Base-by-base conservation (phyloP, 2,113 vertebrate genomes). In the Sceloporus undulatus region DNA sequence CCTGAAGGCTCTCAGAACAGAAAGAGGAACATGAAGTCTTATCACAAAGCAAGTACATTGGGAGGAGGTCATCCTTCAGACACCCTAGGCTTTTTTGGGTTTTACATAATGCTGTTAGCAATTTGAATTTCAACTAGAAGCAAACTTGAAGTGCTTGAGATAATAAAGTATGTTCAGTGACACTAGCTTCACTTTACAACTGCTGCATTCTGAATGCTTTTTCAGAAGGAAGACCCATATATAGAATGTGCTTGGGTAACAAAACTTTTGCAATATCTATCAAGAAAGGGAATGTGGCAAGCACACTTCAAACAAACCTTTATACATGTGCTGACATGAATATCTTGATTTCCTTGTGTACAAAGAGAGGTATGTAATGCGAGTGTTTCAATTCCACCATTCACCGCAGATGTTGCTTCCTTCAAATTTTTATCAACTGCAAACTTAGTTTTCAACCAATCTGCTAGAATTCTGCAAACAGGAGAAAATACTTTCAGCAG, bases 361-460 rank as follows among this genome's bases (percentile, higher is more conserved):
- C 94, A 94, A 65, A 97, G 59, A 2, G 95, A 92, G 70, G 94
- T 97, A 85, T 95, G 96, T 14, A 98, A 90, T 0, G 96, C 91
- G 38, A 99, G 96, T 0, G 98, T 99, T 90, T 97, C 96, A 89
- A 99, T 95, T 18, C 85, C 95, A 1, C 96, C 94, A 9, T 96
- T 94, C 13, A 21, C 40, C 18, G n/a, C 16, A 16, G 80, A 78
- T 16, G 75, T 76, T 1, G 38, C 4, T 0, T 70, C 95, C 34
- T 95, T 94, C 0, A 68, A 82, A 34, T 27, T 90, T 87, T 92
- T 92, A 5, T 83, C 87, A 16, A 96, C 96, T 79, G 93, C 92
- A 8, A 99, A 97, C 92, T 99, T 99, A 66, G 96, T 96, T 95
- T 98, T 97, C 91, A 99, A 94, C 99, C 99, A 99, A 56, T 98